Percentiles rank a stretch among this genome's conserved stretches.
Evolutionary conservation across 2,797 vertebrate species (phyloP).

Genomic region (Enteromius thamalakanensis): DNA sequence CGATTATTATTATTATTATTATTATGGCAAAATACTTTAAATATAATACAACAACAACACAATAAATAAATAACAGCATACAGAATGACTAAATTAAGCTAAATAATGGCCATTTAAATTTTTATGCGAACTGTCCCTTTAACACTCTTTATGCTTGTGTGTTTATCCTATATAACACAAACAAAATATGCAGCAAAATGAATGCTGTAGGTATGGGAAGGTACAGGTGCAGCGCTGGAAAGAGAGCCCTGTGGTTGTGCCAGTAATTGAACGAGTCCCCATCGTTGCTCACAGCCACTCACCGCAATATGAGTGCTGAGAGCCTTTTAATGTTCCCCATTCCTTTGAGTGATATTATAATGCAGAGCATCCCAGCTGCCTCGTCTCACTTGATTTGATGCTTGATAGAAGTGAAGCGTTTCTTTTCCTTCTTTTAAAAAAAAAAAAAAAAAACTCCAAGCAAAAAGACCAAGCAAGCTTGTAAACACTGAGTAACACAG

Average conservation of each 20-base stretch:
- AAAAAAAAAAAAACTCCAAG: neutral
- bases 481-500: conserved; percentile 38
- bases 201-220: neutral
- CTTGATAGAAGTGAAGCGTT: conserved; percentile 46
- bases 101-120: neutral
- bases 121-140: neutral
- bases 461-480: conserved; percentile 2
- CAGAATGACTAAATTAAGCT: neutral
- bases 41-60: neutral
- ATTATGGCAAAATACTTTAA: neutral
- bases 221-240: conserved; percentile 19
- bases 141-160: neutral
- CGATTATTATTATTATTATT: neutral
- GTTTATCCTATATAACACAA: neutral
- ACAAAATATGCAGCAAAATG: neutral
- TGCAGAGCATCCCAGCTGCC: conserved; percentile 42
- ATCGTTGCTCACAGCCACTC: conserved; percentile 43
- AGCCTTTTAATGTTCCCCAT: conserved; percentile 53
- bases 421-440: neutral
- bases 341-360: conserved; percentile 56
- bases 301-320: conserved; percentile 42
- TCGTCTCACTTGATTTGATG: conserved; percentile 50
- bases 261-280: conserved; percentile 52
- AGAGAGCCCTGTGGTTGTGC: conserved; percentile 33
- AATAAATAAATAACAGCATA: too few species aligned